Base-by-base conservation (phyloP, 2,113 vertebrate genomes). In the Engraulis encrasicolus region DNA sequence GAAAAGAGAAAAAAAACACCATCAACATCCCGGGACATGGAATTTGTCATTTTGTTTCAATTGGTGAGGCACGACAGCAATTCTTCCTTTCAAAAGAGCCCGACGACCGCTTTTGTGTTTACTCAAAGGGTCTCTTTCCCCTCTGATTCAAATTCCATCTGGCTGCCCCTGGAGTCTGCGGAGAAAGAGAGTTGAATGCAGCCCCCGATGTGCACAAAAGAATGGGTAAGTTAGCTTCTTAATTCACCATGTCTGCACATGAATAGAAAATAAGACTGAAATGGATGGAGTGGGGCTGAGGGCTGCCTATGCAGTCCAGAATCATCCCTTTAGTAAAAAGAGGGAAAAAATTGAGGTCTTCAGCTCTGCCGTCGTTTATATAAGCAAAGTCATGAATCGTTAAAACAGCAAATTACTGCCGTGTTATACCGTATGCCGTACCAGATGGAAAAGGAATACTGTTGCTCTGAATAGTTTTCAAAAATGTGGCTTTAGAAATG, bases 191-290 rank as follows among this genome's bases (percentile, higher is more conserved):
- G 97, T 98, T 99, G 98, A 99, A 99, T 99, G 97, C 97, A 97
- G 96, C 95, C 97, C 96, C 96, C 96, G 96, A 99, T 97, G 98
- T 99, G 93, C 97, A 97, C 97, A 97, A 98, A 98, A 99, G 98
- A 98, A 99, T 99, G 98, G 98, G 98, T 99, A 98, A 99, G 98
- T 99, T 96, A 90, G 90, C 90, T 91, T 87, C 86, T 96, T 98
- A 96, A 92, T 95, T 89, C 87, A 85, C 85, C 84, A 87, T 89
- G 89, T 91, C 89, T 93, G 89, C 87, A 90, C 90, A 91, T 93
- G 92, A 95, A 95, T 94, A 94, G 92, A 90, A 86, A 92, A 93
- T 85, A 90, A 88, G 89, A 93, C 91, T 91, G 89, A 89, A 86
- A 91, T 86, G 83, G 78, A 91, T 86, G 83, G 78, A 86, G 81